Conservation (phyloP, 2,888 invertebrate genomes). For the Sinelater perroti region DNA sequence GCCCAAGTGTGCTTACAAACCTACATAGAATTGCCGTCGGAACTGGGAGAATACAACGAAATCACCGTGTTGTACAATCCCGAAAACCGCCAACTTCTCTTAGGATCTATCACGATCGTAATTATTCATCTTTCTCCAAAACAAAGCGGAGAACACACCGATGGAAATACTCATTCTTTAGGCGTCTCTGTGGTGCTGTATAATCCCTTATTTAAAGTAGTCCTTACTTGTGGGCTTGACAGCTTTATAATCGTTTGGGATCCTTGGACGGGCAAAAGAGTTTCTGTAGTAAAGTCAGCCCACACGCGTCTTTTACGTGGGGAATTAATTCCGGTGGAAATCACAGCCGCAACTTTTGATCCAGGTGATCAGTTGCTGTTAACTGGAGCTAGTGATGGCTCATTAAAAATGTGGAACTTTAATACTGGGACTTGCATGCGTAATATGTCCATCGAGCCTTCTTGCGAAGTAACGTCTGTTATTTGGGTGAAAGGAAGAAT, state of each 20-base stretch:
- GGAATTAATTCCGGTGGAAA: constrained; percentile 72
- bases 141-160: constrained; percentile 73
- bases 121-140: constrained; percentile 71
- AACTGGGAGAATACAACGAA: constrained; percentile 69
- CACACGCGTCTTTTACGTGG: constrained; percentile 75
- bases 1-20: constrained; percentile 75
- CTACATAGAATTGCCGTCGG: constrained; percentile 70
- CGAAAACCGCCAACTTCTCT: constrained; percentile 70
- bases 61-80: constrained; percentile 72
- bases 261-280: constrained; percentile 74
- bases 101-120: constrained; percentile 73
- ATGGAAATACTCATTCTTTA: constrained; percentile 69
- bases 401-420: constrained; percentile 86
- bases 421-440: constrained; percentile 79
- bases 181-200: constrained; percentile 78
- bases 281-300: constrained; percentile 73
- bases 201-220: constrained; percentile 76
- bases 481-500: constrained; percentile 67
- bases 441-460: constrained; percentile 69
- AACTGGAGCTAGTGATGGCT: constrained; percentile 82
- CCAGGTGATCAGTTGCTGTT: constrained; percentile 75
- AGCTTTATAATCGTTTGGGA: constrained; percentile 87
- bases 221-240: constrained; percentile 81
- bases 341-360: constrained; percentile 81
- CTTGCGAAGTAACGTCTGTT: constrained; percentile 64